phyloP scores from a whole-genome alignment of 2,888 invertebrate genomes.

The Leucophenga maculata region DNA sequence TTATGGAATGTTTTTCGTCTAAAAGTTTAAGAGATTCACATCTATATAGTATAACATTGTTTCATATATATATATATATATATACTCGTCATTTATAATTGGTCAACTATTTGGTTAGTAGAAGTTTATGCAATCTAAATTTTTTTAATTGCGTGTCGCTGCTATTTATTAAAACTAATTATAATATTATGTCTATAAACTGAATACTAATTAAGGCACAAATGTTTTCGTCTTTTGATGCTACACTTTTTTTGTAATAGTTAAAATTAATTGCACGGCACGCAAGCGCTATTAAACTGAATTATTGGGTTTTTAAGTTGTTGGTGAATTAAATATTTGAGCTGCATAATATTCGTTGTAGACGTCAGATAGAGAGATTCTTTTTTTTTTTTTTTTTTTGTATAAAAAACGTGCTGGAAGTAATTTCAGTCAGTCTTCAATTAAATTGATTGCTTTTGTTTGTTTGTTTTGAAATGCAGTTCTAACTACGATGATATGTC shows the following conservation, averaged over 20 bases:
- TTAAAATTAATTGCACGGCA: conserved; percentile 33
- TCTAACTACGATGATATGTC: conserved; percentile 9
- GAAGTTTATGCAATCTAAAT: conserved; percentile 60
- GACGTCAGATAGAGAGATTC: conserved; percentile 19
- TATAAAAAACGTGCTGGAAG: neutral
- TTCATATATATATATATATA: conserved; percentile 41
- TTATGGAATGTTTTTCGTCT: conserved; percentile 50
- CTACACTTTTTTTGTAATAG: conserved; percentile 26
- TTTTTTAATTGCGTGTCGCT: conserved; percentile 34
- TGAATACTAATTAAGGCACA: conserved; percentile 57
- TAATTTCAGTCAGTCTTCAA: conserved; percentile 46
- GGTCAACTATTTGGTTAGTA: conserved; percentile 48
- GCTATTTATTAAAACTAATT: conserved; percentile 38
- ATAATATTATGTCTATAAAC: conserved; percentile 32
- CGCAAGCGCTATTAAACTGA: conserved; percentile 45
- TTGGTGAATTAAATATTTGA: conserved; percentile 44
- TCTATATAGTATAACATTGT: conserved; percentile 43
- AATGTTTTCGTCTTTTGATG: conserved; percentile 48
- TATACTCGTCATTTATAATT: conserved; percentile 36
- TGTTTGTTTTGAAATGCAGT: neutral
- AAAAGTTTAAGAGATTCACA: conserved; percentile 41
- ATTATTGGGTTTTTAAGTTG: conserved; percentile 58
- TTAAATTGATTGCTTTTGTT: neutral
- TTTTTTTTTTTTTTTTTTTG: too few relatives aligned
- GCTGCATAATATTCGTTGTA: conserved; percentile 52